Evolutionary conservation across 1,140 invertebrate species (phyloP).

Genomic region (Triops cancriformis): DNA sequence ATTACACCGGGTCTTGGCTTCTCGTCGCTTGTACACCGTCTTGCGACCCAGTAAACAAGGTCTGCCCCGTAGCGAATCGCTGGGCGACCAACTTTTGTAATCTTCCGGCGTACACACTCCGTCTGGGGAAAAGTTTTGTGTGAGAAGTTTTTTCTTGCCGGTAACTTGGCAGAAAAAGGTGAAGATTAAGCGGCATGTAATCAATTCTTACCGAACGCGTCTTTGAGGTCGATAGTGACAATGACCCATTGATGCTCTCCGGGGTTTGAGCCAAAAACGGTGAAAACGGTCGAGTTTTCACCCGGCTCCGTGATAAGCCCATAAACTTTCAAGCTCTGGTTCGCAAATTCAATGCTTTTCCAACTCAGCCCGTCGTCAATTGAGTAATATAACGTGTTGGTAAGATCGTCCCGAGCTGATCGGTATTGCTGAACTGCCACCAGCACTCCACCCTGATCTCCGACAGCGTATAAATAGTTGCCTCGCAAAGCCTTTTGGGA

Average conservation of each 20-base stretch:
- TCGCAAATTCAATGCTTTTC: constrained; percentile 58
- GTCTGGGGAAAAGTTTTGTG: constrained; percentile 34
- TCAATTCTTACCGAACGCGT: constrained; percentile 52
- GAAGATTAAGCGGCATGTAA: constrained; percentile 13
- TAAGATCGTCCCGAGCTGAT: constrained; percentile 50
- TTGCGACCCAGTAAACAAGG: constrained; percentile 67
- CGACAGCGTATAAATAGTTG: constrained; percentile 78
- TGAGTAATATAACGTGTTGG: constrained; percentile 69
- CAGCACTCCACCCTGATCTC: constrained; percentile 80
- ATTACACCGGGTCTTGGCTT: constrained; percentile 63
- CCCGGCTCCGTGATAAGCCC: constrained; percentile 85
- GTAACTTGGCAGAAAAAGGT: constrained; percentile 19
- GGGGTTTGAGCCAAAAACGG: constrained; percentile 73
- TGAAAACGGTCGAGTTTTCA: constrained; percentile 82
- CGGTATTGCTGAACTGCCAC: constrained; percentile 75
- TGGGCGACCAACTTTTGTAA: constrained; percentile 79
- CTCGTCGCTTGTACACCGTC: constrained; percentile 62
- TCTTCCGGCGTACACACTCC: constrained; percentile 59
- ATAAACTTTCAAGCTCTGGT: constrained; percentile 64
- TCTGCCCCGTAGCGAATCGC: constrained; percentile 43
- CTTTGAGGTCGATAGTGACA: constrained; percentile 66
- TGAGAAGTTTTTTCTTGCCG: constrained; percentile 27
- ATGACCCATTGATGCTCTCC: constrained; percentile 76
- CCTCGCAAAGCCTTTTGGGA: constrained; percentile 53
- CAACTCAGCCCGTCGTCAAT: constrained; percentile 76